Evolutionary conservation across 1,140 invertebrate genomes (phyloP), one percentile per base, ranked within the genome.

Genomic region (Drosophila pectinifera): DNA sequence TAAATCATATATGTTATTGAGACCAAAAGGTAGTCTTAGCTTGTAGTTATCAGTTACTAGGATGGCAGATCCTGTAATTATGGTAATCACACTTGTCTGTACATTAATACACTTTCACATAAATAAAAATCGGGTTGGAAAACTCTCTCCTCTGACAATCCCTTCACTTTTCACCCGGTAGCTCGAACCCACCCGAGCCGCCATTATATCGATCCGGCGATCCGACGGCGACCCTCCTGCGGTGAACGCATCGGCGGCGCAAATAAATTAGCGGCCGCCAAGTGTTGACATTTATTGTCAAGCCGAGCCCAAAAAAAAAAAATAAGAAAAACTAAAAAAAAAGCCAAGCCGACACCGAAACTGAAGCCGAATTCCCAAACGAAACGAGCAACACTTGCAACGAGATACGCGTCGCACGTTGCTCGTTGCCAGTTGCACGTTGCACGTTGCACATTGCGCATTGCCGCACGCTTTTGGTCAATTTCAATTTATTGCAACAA

Each of bases 241-340:
- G 54, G 69, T 20, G 41, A 77, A 77, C 74, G 74, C 74, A 77
- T 49, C 20, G 49, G 38, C 51, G 38, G 49, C 43, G 73, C 55
- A 69, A 77, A 77, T 77, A 77, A 77, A 77, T 77, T 77, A 77
- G 73, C 73, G 55, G 49, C 43, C 55, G 51, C 74, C 65, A 77
- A 77, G 74, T 77, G 74, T 77, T 77, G 74, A 77, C 74, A 69
- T 77, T 77, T 77, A 77, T 77, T 77, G 74, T 77, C 74, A 77
- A 61, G 63, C 73, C 73, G 34, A 75, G 53, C 59, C 73, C 72
- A 72, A 54, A 73, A 55, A 68, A 31, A 28, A 13, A 16, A 1
- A 4, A 8, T 8, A 2, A 28, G 2, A 28, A 5, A 10, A 11
- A 16, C n/a, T n/a, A n/a, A n/a, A n/a, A n/a, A 16, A 13, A 16